Conservation (phyloP, 2,797 vertebrate species). For the Mormyrops boulengeri region DNA sequence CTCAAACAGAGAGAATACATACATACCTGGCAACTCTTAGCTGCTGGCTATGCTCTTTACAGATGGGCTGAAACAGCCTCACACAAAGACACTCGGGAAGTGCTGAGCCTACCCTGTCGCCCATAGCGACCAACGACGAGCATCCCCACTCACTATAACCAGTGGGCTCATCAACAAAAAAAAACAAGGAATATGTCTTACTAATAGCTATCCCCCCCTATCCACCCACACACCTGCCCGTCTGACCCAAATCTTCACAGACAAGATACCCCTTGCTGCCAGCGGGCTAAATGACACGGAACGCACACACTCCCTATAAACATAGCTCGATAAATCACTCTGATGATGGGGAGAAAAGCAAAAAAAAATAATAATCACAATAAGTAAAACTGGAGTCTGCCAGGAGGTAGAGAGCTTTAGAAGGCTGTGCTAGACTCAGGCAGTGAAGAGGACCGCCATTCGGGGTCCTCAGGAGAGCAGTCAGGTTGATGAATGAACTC, state of each 20-base stretch:
- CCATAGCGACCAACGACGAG: conserved; percentile 27
- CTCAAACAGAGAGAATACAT: background rate
- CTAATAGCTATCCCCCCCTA: conserved; percentile 25
- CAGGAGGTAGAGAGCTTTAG: conserved; percentile 18
- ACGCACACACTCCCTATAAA: conserved; percentile 13
- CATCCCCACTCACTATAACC: conserved; percentile 24
- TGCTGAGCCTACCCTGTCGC: conserved; percentile 2
- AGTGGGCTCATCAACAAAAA: conserved; percentile 23
- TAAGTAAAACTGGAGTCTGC: conserved; percentile 23
- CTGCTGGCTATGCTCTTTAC: background rate
- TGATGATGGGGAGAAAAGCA: conserved; percentile 25
- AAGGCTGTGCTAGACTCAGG: conserved; percentile 5
- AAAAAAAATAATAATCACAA: background rate
- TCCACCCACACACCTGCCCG: conserved; percentile 11
- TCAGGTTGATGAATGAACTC: conserved; percentile 18
- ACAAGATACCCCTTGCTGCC: conserved; percentile 2
- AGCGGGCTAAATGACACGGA: conserved; percentile 14
- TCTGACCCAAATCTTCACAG: conserved; percentile 17
- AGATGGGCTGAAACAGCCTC: background rate
- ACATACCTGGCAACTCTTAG: background rate
- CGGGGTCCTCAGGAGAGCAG: background rate
- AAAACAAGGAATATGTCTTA: conserved; percentile 27
- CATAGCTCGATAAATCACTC: conserved; percentile 25
- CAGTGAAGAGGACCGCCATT: background rate
- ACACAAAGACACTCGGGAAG: background rate